Evolutionary conservation across 1,140 invertebrate species (phyloP).

Genomic region (Danaus plexippus): DNA sequence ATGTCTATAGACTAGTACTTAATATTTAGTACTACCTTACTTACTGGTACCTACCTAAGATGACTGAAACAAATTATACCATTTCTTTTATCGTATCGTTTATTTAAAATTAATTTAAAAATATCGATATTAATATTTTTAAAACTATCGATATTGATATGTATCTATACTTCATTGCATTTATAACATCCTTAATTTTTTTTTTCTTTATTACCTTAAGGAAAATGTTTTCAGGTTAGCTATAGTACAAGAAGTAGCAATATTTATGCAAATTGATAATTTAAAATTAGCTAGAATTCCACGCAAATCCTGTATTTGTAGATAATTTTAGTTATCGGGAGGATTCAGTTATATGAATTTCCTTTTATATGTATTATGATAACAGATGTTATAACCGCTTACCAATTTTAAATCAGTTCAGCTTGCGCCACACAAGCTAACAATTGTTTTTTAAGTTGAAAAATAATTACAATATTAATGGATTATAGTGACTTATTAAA

Average conservation of each 20-base stretch:
- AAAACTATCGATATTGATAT: too few species aligned
- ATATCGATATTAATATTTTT: too few species aligned
- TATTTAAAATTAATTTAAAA: too few species aligned
- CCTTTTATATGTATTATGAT: conserved; percentile 32
- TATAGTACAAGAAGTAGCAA: too few species aligned
- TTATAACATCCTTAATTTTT: too few species aligned
- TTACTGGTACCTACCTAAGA: too few species aligned
- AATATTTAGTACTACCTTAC: background rate
- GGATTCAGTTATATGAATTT: conserved; percentile 40
- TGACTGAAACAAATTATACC: too few species aligned
- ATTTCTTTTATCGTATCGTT: too few species aligned
- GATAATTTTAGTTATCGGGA: conserved; percentile 44
- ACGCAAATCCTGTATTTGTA: conserved; percentile 28
- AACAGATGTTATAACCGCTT: conserved; percentile 28
- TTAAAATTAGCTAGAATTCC: conserved; percentile 15
- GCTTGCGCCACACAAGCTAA: conserved; percentile 34
- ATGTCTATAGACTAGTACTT: conserved; percentile 15
- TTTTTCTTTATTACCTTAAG: too few species aligned
- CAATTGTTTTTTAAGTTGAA: conserved; percentile 25
- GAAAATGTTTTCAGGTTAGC: too few species aligned
- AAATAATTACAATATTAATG: conserved; percentile 23
- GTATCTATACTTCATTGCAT: too few species aligned
- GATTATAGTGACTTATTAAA: conserved; percentile 18
- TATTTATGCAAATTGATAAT: conserved; percentile 6
- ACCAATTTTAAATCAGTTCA: conserved; percentile 34